Conservation (phyloP, 2,113 vertebrate genomes). For the Leucosticte australis region DNA sequence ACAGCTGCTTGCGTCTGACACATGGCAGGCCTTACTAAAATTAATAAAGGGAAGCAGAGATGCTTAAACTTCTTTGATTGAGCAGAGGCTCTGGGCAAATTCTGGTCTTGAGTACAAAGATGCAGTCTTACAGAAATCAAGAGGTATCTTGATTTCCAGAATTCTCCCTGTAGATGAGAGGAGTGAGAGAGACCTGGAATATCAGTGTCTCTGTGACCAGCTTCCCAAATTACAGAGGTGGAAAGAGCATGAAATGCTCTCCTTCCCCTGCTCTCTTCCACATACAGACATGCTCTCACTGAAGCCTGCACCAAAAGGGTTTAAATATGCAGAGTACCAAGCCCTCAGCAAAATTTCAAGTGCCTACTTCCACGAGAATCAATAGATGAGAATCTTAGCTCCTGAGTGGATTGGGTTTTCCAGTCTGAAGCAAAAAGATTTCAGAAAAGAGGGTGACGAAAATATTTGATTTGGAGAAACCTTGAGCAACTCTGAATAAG, state of each 20-base stretch:
- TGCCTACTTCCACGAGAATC: neutral
- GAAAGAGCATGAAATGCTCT: neutral
- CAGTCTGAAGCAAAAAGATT: neutral
- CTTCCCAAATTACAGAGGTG: neutral
- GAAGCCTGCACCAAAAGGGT: neutral
- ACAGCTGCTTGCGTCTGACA: neutral
- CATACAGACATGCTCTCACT: neutral
- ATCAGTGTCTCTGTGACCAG: accelerated
- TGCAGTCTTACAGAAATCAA: neutral
- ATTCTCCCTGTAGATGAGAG: neutral
- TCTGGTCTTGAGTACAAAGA: neutral
- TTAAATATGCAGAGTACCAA: neutral
- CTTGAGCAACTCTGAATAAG: neutral
- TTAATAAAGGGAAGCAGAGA: neutral
- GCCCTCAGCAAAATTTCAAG: neutral
- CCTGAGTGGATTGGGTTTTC: neutral
- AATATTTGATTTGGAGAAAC: neutral
- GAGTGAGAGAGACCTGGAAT: neutral
- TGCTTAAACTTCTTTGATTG: neutral
- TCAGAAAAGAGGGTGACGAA: neutral
- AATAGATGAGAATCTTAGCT: neutral
- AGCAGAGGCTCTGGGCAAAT: neutral
- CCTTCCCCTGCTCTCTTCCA: neutral
- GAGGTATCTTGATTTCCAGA: neutral
- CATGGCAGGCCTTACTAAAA: neutral